A percentile compares a stretch with the other conserved stretches of the same genome.
Evolutionary conservation across 2,888 invertebrate genomes (phyloP).

Genomic region (Ophioninae sp.): DNA sequence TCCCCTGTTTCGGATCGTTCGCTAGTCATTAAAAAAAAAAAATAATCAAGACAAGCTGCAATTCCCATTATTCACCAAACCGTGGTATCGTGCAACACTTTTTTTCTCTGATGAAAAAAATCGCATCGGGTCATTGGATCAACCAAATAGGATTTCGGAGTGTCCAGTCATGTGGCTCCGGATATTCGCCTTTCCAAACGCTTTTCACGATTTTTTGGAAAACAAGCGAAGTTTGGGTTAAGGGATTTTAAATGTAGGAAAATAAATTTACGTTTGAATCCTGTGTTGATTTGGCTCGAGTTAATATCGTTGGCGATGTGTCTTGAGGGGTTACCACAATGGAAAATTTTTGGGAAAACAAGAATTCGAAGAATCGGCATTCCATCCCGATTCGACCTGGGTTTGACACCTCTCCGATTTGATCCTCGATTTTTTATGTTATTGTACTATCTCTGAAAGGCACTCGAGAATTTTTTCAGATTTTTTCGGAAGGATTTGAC

Average conservation of each 20-base stretch:
- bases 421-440: too few species aligned
- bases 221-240: slow-evolving; percentile 12
- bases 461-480: too few species aligned
- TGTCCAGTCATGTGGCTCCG: neutral
- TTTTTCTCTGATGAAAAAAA: slow-evolving; percentile 10
- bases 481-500: too few species aligned
- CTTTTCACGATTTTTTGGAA: slow-evolving; percentile 15
- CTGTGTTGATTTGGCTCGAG: neutral
- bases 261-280: neutral
- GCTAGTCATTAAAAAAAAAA: too few species aligned
- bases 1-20: neutral
- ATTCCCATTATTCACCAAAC: slow-evolving; percentile 12
- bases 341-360: slow-evolving; percentile 22
- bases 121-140: neutral
- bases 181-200: slow-evolving; percentile 15
- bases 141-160: slow-evolving; percentile 8
- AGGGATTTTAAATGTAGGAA: slow-evolving; percentile 18
- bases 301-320: slow-evolving; percentile 21
- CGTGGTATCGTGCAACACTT: neutral
- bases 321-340: slow-evolving; percentile 8
- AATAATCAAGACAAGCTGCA: neutral
- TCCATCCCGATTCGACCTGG: too few species aligned
- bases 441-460: too few species aligned
- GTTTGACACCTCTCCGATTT: too few species aligned
- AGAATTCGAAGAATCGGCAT: neutral